Conservation (phyloP, 2,888 invertebrate genomes). For the Hirtodrosophila duncani region DNA sequence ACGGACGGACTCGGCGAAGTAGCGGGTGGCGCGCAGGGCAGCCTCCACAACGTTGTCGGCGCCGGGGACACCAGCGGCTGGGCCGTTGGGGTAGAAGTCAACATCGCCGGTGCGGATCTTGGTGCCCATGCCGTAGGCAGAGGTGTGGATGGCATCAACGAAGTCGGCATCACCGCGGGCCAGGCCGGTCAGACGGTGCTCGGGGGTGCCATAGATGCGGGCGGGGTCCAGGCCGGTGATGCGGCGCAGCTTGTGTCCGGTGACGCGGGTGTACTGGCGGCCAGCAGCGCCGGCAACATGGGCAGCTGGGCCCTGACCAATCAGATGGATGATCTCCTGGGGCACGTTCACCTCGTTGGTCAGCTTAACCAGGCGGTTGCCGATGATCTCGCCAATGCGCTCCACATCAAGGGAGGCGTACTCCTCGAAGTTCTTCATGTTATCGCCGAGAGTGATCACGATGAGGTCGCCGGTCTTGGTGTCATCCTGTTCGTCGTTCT, state of each 20-base stretch:
- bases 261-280: constrained; percentile 65
- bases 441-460: constrained; percentile 68
- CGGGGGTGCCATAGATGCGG: constrained; percentile 55
- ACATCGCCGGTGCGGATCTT: constrained; percentile 64
- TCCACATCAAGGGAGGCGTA: constrained; percentile 56
- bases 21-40: constrained; percentile 72
- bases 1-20: constrained; percentile 75
- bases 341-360: constrained; percentile 57
- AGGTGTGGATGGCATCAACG: constrained; percentile 76
- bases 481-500: constrained; percentile 35
- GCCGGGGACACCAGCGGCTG: constrained; percentile 63
- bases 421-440: constrained; percentile 56
- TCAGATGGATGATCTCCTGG: constrained; percentile 71
- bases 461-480: constrained; percentile 60
- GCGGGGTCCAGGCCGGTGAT: constrained; percentile 77
- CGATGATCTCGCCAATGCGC: constrained; percentile 65
- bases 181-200: constrained; percentile 59
- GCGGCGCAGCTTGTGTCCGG: constrained; percentile 72
- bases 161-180: constrained; percentile 76
- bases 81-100: constrained; percentile 77
- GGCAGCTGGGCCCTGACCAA: constrained; percentile 73
- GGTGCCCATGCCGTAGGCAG: constrained; percentile 72
- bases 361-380: constrained; percentile 63
- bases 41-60: constrained; percentile 73
- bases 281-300: constrained; percentile 76